Evolutionary conservation across 30 jellyfish, hydroid and myxozoan species (phyloP).

Genomic region (Kudoa iwatai): DNA sequence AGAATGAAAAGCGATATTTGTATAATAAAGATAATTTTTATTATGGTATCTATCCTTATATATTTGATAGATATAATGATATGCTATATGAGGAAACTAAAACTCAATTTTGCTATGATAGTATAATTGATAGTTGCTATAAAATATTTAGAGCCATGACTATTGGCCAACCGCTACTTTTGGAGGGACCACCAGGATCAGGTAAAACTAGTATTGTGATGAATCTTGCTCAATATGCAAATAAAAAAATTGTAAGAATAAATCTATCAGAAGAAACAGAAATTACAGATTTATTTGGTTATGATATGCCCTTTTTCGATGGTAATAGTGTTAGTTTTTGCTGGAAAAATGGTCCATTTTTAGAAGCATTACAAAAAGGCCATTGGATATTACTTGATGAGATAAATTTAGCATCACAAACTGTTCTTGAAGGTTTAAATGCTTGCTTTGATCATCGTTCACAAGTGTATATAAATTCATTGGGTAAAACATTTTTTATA

Average conservation of each 20-base stretch:
- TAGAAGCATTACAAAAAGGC: constrained; percentile 44
- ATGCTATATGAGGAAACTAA: no score
- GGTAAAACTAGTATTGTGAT: constrained; percentile 60
- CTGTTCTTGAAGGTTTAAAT: constrained; percentile 91
- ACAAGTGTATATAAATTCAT: constrained; percentile 8
- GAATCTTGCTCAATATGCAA: constrained; percentile 27
- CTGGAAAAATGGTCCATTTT: constrained; percentile 77
- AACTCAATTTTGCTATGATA: no score
- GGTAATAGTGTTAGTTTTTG: constrained; percentile 26
- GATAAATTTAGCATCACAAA: constrained; percentile 71
- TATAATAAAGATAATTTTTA: no score
- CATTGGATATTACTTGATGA: constrained; percentile 70
- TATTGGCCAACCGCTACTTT: constrained; percentile 72
- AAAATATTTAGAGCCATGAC: no score
- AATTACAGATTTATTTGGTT: constrained; percentile 57
- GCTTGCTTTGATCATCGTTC: constrained; percentile 89
- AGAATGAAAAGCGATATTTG: no score
- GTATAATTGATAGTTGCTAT: no score
- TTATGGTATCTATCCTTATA: no score
- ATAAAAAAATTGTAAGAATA: constrained; percentile 19
- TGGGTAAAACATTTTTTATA: constrained; percentile 24
- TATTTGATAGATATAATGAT: no score
- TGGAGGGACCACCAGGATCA: constrained; percentile 95
- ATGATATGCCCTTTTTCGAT: constrained; percentile 66
- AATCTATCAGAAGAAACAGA: constrained; percentile 77